These are phyloP conservation scores for Rhinoderma darwinii DNA, from an alignment of 2,113 vertebrate species.

Conservation along the genomic window DNA sequence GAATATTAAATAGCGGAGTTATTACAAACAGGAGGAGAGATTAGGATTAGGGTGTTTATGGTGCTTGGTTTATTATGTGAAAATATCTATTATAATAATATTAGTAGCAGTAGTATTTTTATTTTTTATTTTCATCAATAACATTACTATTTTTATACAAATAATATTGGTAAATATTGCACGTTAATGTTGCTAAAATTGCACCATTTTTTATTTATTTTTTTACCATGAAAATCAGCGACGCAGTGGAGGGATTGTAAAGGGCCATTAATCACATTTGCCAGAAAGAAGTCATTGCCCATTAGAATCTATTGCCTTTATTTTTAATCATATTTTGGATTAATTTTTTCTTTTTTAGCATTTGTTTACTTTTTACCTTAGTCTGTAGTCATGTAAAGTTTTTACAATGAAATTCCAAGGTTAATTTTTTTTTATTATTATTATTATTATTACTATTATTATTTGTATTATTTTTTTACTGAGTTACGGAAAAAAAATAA, in stretches of 20 bases:
- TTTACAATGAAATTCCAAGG: too few species aligned
- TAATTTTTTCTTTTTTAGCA: neutral
- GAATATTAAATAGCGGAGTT: neutral
- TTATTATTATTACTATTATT: neutral
- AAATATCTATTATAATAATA: neutral
- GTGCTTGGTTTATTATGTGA: neutral
- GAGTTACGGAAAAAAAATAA: too few species aligned
- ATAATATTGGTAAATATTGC: neutral
- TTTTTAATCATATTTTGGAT: neutral
- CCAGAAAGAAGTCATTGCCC: constrained; percentile 19
- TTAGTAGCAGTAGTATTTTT: neutral
- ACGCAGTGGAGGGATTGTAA: constrained; percentile 21
- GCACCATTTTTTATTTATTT: neutral
- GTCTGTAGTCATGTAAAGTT: too few species aligned
- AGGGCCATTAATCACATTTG: constrained; percentile 49
- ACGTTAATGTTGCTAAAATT: neutral
- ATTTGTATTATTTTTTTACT: neutral
- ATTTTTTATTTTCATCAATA: neutral
- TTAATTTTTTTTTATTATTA: neutral
- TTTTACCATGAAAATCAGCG: constrained; percentile 17
- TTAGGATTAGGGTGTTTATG: too few species aligned
- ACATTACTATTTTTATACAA: neutral
- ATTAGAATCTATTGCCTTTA: neutral
- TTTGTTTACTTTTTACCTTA: neutral
- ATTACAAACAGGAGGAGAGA: neutral